Percentiles rank a stretch among this genome's conserved stretches.
phyloP scores from a whole-genome alignment of 35 echinoderm and acorn worm genomes.

The Patiria miniata region DNA sequence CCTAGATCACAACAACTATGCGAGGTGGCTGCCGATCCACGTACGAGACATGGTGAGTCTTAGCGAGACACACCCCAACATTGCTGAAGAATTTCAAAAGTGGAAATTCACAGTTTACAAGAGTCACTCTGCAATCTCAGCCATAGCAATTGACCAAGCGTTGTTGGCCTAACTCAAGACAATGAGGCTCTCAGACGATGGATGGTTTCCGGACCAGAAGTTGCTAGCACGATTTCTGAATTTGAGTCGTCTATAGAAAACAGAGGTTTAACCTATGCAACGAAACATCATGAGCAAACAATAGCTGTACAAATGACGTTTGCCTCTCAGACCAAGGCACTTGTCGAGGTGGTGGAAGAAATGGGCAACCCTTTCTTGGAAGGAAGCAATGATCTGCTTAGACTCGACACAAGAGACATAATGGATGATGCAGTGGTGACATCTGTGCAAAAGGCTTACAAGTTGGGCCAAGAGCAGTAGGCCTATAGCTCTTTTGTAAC shows the following conservation, averaged over 20 bases:
- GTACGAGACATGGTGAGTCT: conserved; percentile 54
- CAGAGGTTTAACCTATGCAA: neutral
- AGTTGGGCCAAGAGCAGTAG: conserved; percentile 38
- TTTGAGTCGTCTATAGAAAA: neutral
- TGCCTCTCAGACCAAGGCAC: neutral
- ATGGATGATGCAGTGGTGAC: neutral
- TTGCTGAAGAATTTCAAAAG: no score
- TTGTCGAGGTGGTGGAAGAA: conserved; percentile 35
- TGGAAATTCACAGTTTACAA: no score
- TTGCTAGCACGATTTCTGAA: neutral
- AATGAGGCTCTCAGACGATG: conserved; percentile 28
- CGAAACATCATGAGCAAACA: conserved; percentile 45
- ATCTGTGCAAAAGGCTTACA: neutral
- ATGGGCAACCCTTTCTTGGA: conserved; percentile 47
- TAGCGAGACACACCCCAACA: conserved; percentile 25
- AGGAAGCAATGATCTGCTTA: neutral
- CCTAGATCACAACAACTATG: no score
- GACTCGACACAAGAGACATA: conserved; percentile 14
- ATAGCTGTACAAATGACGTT: conserved; percentile 7
- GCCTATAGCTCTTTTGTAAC: conserved; percentile 25
- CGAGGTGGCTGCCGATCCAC: conserved; percentile 56
- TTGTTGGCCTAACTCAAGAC: conserved; percentile 58
- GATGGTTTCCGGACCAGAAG: conserved; percentile 68
- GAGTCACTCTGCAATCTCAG: conserved; percentile 33
- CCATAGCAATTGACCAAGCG: conserved; percentile 63